Base-by-base conservation (phyloP, 2,113 vertebrate species). In the Machaerirhynchus nigripectus region DNA sequence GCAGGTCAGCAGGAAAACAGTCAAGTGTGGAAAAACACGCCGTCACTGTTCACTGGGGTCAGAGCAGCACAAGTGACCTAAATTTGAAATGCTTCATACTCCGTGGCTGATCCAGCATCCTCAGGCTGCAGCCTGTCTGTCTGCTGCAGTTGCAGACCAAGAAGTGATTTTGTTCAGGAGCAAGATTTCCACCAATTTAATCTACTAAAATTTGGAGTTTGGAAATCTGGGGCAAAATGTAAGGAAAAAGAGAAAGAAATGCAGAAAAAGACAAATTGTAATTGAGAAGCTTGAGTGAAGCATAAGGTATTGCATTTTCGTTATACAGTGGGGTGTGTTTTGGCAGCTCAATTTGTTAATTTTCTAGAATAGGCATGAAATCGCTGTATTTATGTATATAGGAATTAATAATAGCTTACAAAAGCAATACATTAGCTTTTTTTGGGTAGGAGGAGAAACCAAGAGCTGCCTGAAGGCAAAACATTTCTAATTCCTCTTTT, bases 1-100 rank as follows among this genome's bases (percentile, higher is more conserved):
- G 0, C 39, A 8, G 65, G 47, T 63, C 87, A 78, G 27, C 64
- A 78, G 86, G 73, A 88, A 61, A 65, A 86, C 27, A 81, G 35
- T 40, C 17, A 50, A 80, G 53, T 55, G 71, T 69, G 84, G 61
- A 76, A 76, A 73, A 85, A 11, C 47, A 37, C 1, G 0, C 35
- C 0, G 0, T 79, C 0, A 1, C 59, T 1, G 3, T n/a, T 95
- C 64, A 20, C 46, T 68, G 65, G 57, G 65, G 78, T 69, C 4
- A 7, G 55, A 59, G 55, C 2, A 3, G 28, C 70, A 35, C 2
- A 37, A 35, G 47, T 91, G 91, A 93, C 96, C 82, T 91, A 81
- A 89, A 91, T 93, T 77, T 55, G 47, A 69, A 80, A 52, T 33
- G 39, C 20, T 90, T 21, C 5, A 0, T 49, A 5, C 40, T 46